Base-by-base conservation (phyloP, 2,797 vertebrate species). In the Pampus argenteus region DNA sequence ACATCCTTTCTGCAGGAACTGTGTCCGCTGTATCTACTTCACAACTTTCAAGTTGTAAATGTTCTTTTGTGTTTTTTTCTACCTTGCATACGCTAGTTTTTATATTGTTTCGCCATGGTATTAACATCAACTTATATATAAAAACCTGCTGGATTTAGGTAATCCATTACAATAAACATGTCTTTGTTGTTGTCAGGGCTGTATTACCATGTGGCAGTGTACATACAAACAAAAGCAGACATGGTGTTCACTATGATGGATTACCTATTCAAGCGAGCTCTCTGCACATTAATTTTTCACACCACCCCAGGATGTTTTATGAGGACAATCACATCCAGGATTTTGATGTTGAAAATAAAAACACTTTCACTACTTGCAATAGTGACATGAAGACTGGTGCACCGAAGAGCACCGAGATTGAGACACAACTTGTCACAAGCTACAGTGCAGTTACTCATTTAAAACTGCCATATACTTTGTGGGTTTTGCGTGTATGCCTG, bases 401-500 rank as follows among this genome's bases (percentile, higher is more conserved):
- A 55, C 4, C 23, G 49, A 50, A 28, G 63, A 74, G 51, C 62
- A 14, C 26, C 14, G 45, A 52, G 71, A 77, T 58, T 66, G 65
- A 76, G 79, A 70, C 62, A 48, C 6, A 5, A 47, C 71, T 77
- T 28, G 17, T 85, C 74, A 52, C 66, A 56, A 26, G 23, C 57
- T 26, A 40, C 50, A 54, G 60, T 15, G 66, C 82, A 45, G 54
- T 83, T 63, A 76, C 54, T 38, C 65, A 51, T 86, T 81, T 88
- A 76, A 78, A 72, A 71, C 77, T 72, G 82, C 74, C 71, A 49
- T 81, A 77, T 74, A 82, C 59, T 87, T 87, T 84, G 81, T 54
- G 81, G 86, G 69, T 71, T 84, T 71, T 64, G 60, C 57, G n/a
- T 66, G 78, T 77, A 22, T 59, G 79, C 54, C 71, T 89, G 77